phyloP scores from a whole-genome alignment of 1,140 invertebrate genomes.

The Drosophila virilis region DNA sequence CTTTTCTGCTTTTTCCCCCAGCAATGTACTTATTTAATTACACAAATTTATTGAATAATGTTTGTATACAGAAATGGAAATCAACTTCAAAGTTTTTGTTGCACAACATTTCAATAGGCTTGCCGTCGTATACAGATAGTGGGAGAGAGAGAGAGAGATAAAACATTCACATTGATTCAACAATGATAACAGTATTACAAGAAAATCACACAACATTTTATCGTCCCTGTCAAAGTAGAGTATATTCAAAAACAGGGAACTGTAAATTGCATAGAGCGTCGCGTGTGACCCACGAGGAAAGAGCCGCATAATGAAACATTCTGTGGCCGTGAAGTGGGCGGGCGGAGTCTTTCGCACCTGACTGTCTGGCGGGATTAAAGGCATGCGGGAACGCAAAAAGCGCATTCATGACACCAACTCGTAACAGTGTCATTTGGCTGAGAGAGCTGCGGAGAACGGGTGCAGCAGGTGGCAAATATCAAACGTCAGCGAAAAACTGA shows the following conservation, averaged over 20 bases:
- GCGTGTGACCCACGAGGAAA: constrained; percentile 22
- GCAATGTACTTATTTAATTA: no score
- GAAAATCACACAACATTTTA: no score
- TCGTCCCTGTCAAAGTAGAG: background rate
- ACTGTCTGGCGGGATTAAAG: constrained; percentile 44
- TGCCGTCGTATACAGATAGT: no score
- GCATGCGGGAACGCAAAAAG: constrained; percentile 35
- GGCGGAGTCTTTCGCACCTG: constrained; percentile 12
- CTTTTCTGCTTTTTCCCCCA: no score
- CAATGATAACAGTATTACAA: no score
- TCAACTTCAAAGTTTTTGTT: no score
- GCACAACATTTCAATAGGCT: no score
- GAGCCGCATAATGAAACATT: constrained; percentile 41
- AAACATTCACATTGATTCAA: no score
- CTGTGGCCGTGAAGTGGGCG: background rate
- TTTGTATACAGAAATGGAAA: no score
- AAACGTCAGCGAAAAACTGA: constrained; percentile 46
- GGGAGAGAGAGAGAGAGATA: no score
- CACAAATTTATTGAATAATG: no score
- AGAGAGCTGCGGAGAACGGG: constrained; percentile 1
- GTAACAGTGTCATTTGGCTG: constrained; percentile 8
- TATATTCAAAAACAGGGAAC: constrained; percentile 9
- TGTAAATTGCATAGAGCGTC: constrained; percentile 37
- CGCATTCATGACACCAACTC: constrained; percentile 43
- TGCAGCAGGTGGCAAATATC: constrained; percentile 32